phyloP scores from a whole-genome alignment of 1,140 invertebrate genomes.

The Formica exsecta region DNA sequence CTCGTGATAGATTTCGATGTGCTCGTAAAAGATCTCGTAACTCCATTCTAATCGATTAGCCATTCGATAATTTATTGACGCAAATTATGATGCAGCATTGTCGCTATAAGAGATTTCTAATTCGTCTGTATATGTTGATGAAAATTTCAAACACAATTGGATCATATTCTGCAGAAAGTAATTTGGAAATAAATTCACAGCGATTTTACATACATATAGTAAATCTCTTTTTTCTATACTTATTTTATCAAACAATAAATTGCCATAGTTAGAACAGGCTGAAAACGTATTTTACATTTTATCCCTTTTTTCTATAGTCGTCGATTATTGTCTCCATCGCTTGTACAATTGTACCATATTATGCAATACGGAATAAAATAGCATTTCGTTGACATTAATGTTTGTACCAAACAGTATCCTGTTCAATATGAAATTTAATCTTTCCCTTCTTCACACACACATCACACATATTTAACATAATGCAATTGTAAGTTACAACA shows the following conservation, averaged over 20 bases:
- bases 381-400: conserved; percentile 34
- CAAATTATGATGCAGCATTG: conserved; percentile 41
- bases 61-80: conserved; percentile 41
- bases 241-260: conserved; percentile 58
- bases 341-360: conserved; percentile 58
- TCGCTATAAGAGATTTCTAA: conserved; percentile 35
- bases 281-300: conserved; percentile 54
- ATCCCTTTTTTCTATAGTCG: conserved; percentile 37
- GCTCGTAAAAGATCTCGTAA: conserved; percentile 48
- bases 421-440: background rate
- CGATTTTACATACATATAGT: background rate
- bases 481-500: conserved; percentile 30
- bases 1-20: conserved; percentile 58
- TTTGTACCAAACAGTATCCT: conserved; percentile 25
- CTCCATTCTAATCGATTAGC: conserved; percentile 44
- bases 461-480: conserved; percentile 12
- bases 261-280: conserved; percentile 20
- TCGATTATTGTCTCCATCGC: conserved; percentile 70
- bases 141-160: background rate
- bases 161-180: conserved; percentile 39
- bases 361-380: conserved; percentile 43
- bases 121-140: background rate
- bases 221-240: background rate
- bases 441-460: background rate
- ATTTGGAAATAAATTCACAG: background rate